Conservation (phyloP, 2,113 vertebrate genomes). For the Carettochelys insculpta region DNA sequence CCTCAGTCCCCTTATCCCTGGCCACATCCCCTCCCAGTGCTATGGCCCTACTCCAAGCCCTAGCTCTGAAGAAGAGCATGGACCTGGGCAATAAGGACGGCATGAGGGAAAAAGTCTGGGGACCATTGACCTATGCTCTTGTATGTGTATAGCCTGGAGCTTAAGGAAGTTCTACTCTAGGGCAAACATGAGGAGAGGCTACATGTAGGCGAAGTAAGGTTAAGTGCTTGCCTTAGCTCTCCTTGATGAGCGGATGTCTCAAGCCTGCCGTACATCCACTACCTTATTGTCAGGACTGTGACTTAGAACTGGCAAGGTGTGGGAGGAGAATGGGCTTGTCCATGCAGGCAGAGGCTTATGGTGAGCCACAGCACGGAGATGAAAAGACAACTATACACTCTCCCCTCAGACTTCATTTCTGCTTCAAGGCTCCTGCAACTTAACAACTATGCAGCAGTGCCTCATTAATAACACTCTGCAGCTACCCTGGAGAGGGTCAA, state of each 20-base stretch:
- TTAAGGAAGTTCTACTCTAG: neutral
- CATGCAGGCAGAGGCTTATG: neutral
- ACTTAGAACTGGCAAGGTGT: neutral
- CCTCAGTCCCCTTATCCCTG: too few species aligned
- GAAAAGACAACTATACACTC: neutral
- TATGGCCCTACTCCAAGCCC: too few species aligned
- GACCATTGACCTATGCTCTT: too few species aligned
- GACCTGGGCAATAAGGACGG: neutral
- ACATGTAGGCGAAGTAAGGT: neutral
- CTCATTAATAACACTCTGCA: fast-evolving
- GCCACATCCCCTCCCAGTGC: too few species aligned
- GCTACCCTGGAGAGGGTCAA: neutral
- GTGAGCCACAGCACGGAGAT: neutral
- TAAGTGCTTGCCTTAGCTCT: neutral
- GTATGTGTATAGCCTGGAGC: too few species aligned
- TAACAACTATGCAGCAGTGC: neutral
- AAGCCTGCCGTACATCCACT: neutral
- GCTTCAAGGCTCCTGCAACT: neutral
- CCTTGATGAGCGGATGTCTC: neutral
- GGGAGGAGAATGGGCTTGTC: fast-evolving
- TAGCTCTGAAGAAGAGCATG: too few species aligned
- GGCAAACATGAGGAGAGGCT: neutral
- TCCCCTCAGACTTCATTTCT: neutral
- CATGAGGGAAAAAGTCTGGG: too few species aligned
- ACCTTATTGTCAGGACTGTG: neutral